A percentile compares a stretch with the other conserved stretches of the same genome.
Evolutionary conservation across 1,140 invertebrate genomes (phyloP).

Genomic region (Drosophila kanapiae): DNA sequence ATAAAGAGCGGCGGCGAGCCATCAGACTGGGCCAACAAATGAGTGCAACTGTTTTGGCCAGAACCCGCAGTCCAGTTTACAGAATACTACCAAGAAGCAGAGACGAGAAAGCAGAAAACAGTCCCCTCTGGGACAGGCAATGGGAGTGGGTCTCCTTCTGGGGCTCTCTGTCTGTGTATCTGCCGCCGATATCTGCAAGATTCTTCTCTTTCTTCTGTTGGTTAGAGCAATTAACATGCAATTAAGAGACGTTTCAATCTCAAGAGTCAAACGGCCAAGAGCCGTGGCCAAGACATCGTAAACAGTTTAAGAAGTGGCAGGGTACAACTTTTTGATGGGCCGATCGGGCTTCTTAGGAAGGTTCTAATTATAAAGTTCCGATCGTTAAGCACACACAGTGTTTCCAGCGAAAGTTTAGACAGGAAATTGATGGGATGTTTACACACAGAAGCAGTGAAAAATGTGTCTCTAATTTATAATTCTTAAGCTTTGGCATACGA

Average conservation of each 20-base stretch:
- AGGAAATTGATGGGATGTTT: slow-evolving; percentile 45
- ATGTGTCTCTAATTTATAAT: slow-evolving; percentile 6
- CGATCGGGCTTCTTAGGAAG: slow-evolving; percentile 27
- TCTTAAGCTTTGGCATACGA: neutral
- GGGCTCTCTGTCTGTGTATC: slow-evolving; percentile 15
- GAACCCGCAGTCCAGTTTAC: slow-evolving; percentile 54
- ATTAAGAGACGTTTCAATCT: slow-evolving; percentile 81
- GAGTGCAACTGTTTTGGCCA: slow-evolving; percentile 76
- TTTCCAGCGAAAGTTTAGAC: slow-evolving; percentile 36
- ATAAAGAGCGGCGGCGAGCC: slow-evolving; percentile 21
- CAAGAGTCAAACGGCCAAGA: slow-evolving; percentile 59
- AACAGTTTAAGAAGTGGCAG: slow-evolving; percentile 38
- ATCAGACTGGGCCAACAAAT: slow-evolving; percentile 75
- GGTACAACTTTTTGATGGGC: slow-evolving; percentile 28
- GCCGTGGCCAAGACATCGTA: slow-evolving; percentile 52
- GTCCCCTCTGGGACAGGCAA: slow-evolving; percentile 32
- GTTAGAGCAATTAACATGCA: slow-evolving; percentile 80
- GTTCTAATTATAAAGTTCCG: slow-evolving; percentile 41
- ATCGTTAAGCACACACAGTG: slow-evolving; percentile 10
- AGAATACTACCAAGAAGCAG: slow-evolving; percentile 15
- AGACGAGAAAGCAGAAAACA: slow-evolving; percentile 42
- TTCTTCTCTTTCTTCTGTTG: slow-evolving; percentile 48
- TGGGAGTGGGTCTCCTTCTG: neutral
- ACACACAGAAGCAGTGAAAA: slow-evolving; percentile 23
- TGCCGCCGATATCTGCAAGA: slow-evolving; percentile 45